Base-by-base conservation (phyloP, 1,140 invertebrate genomes). In the Glossosoma conforme region DNA sequence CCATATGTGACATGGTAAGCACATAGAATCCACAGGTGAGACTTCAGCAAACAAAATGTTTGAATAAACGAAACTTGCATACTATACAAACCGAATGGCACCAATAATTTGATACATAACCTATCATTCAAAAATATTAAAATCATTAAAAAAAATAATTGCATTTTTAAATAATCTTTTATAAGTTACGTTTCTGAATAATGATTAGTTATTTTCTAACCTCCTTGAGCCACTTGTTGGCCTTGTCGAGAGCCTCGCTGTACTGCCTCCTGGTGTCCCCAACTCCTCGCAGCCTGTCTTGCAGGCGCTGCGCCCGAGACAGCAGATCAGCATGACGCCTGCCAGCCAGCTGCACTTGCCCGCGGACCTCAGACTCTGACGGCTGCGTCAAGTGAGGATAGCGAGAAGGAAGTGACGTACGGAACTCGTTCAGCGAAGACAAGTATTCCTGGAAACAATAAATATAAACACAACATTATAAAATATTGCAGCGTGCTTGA, bases 241-340 rank as follows among this genome's bases (percentile, higher is more conserved):
- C 89, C 59, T 91, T 87, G 28, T 93, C 86, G 1, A 94, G 62
- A 0, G 87, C 83, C 62, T 93, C 91, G 10, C 79, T 80, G 63
- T 93, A 95, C 37, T 92, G 85, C 10, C 84, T 77, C 50, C 92
- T 85, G 55, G 85, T 82, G 45, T 85, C 85, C 13, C 83, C 85
- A 3, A 95, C 78, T 0, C 82, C 82, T 0, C 87, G 82, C 4
- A 93, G 70, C 33, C 83, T 74, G 60, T 94, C 90, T 10, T 87
- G 83, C 9, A 97, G 68, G 18, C 82, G 80, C 62, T 94, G 94
- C 4, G 90, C 88, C 8, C 91, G 78, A 10, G 79, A 73, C 18
- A 92, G 68, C 0, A 93, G 68, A 62, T 91, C 88, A 56, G 84
- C 79, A 65, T 90, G 91, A 51, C 83, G 82, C 10, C 76, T 72